Percentiles rank a stretch among this genome's conserved stretches.
These are phyloP conservation scores for Spea bombifrons DNA, from an alignment of 2,113 vertebrate species.

Conservation along the genomic window DNA sequence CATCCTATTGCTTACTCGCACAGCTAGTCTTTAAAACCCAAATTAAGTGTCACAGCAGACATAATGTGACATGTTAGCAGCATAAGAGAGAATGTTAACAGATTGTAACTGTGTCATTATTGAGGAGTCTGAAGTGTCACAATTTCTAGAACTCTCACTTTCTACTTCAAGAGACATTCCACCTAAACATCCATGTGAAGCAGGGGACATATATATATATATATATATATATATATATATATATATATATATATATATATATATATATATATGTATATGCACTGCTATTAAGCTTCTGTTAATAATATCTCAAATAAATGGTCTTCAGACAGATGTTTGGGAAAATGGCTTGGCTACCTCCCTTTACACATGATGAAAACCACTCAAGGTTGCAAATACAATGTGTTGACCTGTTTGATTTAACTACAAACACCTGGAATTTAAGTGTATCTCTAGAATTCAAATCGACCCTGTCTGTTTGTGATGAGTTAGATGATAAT, in stretches of 20 bases:
- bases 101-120: background rate
- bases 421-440: background rate
- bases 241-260: too few relatives aligned
- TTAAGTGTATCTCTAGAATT: background rate
- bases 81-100: background rate
- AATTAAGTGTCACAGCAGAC: background rate
- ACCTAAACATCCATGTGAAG: slow-evolving; percentile 43
- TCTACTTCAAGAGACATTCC: background rate
- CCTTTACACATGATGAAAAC: slow-evolving; percentile 50
- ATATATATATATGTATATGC: slow-evolving; percentile 35
- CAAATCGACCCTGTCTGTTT: slow-evolving; percentile 50
- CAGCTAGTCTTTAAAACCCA: background rate
- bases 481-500: slow-evolving; percentile 50
- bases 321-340: slow-evolving; percentile 50
- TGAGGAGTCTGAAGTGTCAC: background rate
- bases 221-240: too few relatives aligned
- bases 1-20: slow-evolving; percentile 14
- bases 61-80: background rate
- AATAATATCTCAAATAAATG: slow-evolving; percentile 59
- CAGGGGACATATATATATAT: too few relatives aligned
- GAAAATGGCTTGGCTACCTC: slow-evolving; percentile 50
- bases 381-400: background rate
- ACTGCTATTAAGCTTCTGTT: slow-evolving; percentile 57
- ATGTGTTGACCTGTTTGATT: slow-evolving; percentile 23
- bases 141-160: background rate